Base-by-base conservation (phyloP, 2,113 vertebrate species). In the Anoura caudifer region DNA sequence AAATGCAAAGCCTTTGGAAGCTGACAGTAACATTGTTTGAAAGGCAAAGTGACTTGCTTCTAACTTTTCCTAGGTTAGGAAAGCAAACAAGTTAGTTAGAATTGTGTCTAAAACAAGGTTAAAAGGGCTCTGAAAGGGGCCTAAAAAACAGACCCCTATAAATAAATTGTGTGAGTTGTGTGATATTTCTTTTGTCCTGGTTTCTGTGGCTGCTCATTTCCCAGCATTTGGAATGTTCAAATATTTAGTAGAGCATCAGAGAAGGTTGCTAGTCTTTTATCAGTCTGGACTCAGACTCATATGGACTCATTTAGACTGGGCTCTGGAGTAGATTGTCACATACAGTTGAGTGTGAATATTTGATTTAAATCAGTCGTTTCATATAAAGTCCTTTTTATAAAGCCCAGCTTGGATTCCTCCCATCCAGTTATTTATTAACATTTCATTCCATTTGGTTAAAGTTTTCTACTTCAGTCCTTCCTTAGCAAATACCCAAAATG, bases 91-190 rank as follows among this genome's bases (percentile, higher is more conserved):
- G 24, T 85, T 67, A 77, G 10, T 22, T 36, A 95, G 38, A 92
- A 82, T 43, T 73, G n/a, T 87, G 17, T 92, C n/a, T 87, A 63
- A 94, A 91, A 92, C 54, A 84, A 91, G 33, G 52, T 47, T 90
- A 81, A 47, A 59, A 20, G 33, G 54, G 13, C 15, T 92, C 28
- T 76, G 70, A 76, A 75, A 77, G n/a, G 17, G 4, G 67, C 6
- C 38, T 45, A 54, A 52, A 43, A 65, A 84, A 20, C 6, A 41
- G 16, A 65, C 6, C 45, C 36, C 17, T 63, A 3, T 8, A 10
- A 83, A 28, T 45, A 33, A 63, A 83, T 45, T 63, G 28, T 36
- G 8, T 79, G 67, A 86, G 67, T 13, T 69, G 5, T 33, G 11
- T 54, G 38, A n/a, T 90, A 38, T 50, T 76, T 87, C 36, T 73